These are phyloP conservation scores for Microtus ochrogaster DNA, from an alignment of 2,113 vertebrate genomes.

Conservation along the genomic window DNA sequence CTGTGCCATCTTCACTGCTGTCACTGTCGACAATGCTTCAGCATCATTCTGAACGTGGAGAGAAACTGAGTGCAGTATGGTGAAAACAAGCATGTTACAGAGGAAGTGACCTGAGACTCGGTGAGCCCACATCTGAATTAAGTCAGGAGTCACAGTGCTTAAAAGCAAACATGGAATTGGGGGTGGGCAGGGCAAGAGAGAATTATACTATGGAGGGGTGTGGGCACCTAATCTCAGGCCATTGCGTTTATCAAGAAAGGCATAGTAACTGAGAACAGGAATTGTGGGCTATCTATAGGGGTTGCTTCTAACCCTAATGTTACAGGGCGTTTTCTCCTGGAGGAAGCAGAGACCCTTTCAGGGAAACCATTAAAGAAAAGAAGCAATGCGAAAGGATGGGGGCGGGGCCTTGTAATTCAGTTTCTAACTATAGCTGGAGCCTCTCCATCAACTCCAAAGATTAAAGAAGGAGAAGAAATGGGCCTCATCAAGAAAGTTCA, in stretches of 20 bases:
- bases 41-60: slow-evolving; percentile 24
- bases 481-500: slow-evolving; percentile 68
- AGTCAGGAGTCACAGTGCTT: slow-evolving; percentile 8
- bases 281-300: not conserved
- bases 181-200: not conserved
- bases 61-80: not conserved
- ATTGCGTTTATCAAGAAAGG: slow-evolving; percentile 42
- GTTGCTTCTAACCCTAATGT: not conserved
- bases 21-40: not conserved
- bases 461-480: slow-evolving; percentile 67
- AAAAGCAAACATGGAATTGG: slow-evolving; percentile 13
- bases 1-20: not conserved
- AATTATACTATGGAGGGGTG: not conserved
- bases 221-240: not conserved
- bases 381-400: not conserved
- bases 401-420: not conserved
- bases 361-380: not conserved
- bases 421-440: slow-evolving; percentile 18
- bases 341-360: not conserved
- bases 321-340: not conserved
- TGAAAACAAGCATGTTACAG: not conserved
- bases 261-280: not conserved
- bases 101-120: slow-evolving; percentile 5
- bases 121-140: slow-evolving; percentile 31
- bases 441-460: slow-evolving; percentile 62